Evolutionary conservation across 1,140 invertebrate genomes (phyloP).

Genomic region (Drosophila melanica): DNA sequence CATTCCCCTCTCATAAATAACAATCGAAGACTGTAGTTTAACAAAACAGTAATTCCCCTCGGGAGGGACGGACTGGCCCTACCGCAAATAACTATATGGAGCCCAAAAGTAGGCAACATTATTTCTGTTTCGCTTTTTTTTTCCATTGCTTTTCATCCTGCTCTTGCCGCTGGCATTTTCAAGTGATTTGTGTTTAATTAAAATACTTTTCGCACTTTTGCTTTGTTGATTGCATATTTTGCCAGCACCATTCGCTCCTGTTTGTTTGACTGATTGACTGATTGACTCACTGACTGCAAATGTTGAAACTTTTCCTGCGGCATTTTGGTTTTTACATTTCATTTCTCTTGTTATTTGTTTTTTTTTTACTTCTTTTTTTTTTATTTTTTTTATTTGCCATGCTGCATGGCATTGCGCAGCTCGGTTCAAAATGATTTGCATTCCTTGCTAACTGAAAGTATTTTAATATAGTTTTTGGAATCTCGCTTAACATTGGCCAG

Average conservation of each 20-base stretch:
- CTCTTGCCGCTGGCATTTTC: slow-evolving; percentile 29
- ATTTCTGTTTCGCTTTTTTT: slow-evolving; percentile 8
- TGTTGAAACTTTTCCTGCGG: slow-evolving; percentile 38
- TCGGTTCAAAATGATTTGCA: slow-evolving; percentile 43
- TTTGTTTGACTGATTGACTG: slow-evolving; percentile 32
- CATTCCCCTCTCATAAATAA: slow-evolving; percentile 32
- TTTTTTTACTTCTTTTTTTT: background rate
- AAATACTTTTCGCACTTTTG: slow-evolving; percentile 57
- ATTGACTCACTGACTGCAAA: slow-evolving; percentile 27
- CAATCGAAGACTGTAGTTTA: slow-evolving; percentile 47
- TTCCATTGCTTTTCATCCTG: slow-evolving; percentile 1
- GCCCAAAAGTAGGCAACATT: slow-evolving; percentile 29
- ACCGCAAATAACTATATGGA: slow-evolving; percentile 46
- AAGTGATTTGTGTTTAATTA: slow-evolving; percentile 67
- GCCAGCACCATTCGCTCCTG: slow-evolving; percentile 22
- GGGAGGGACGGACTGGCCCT: background rate
- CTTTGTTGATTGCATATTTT: slow-evolving; percentile 48
- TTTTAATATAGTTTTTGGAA: slow-evolving; percentile 57
- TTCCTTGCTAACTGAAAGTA: slow-evolving; percentile 43
- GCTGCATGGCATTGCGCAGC: slow-evolving; percentile 5
- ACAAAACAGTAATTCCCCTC: slow-evolving; percentile 19
- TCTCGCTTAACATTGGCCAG: slow-evolving; percentile 8
- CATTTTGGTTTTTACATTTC: slow-evolving; percentile 8
- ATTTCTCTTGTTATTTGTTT: background rate
- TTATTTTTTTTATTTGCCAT: slow-evolving; percentile 13